Conservation (phyloP, 2,888 invertebrate genomes). For the Drosophila trichaetosa region DNA sequence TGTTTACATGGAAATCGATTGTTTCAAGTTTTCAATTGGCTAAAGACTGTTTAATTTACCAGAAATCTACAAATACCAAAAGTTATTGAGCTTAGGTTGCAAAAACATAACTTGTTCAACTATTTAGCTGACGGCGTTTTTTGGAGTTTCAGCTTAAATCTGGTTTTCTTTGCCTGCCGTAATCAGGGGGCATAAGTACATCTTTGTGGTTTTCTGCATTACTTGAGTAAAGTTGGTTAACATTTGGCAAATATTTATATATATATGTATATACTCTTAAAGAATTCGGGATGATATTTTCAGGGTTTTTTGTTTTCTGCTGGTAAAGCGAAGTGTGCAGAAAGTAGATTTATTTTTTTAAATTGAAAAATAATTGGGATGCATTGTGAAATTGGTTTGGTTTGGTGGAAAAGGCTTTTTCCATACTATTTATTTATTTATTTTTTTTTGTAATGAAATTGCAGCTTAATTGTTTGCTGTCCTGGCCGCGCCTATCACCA, state of each 20-base stretch:
- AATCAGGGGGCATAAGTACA: not conserved
- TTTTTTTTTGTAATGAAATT: conserved; percentile 1
- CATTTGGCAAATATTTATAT: not conserved
- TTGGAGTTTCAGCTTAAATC: not conserved
- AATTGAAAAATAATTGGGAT: conserved; percentile 6
- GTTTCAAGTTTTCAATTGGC: not conserved
- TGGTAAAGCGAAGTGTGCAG: not conserved
- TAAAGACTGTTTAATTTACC: not conserved
- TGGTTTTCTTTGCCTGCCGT: not conserved
- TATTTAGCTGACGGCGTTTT: conserved; percentile 6
- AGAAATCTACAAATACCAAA: not conserved
- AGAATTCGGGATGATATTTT: not conserved
- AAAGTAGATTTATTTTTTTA: not conserved
- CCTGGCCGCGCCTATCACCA: not conserved
- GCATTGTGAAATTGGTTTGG: conserved; percentile 10
- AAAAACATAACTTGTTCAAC: not conserved
- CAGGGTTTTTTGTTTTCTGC: not conserved
- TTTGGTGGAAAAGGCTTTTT: not conserved
- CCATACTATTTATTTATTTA: not conserved
- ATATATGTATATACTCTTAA: not conserved
- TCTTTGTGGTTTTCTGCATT: not conserved
- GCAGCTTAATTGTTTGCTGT: conserved; percentile 29
- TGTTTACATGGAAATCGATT: not conserved
- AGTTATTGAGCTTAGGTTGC: not conserved
- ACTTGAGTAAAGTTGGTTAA: not conserved